phyloP scores from a whole-genome alignment of 1,140 invertebrate genomes.

The Zophobas morio region DNA sequence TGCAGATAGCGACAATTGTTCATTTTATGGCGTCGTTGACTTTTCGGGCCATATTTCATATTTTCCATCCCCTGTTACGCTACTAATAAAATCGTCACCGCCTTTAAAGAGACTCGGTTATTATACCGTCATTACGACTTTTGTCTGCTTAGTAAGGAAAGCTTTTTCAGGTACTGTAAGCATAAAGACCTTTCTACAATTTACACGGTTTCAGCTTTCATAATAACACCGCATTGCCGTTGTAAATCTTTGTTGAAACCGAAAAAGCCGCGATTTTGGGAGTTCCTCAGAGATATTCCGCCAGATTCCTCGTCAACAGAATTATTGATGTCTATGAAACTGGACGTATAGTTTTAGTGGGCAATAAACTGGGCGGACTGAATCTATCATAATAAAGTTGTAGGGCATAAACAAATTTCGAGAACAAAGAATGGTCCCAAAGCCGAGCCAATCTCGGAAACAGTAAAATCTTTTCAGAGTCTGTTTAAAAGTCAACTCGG shows the following conservation, averaged over 20 bases:
- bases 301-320: not conserved
- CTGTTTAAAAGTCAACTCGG: constrained; percentile 48
- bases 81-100: constrained; percentile 40
- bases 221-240: not conserved
- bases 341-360: constrained; percentile 11
- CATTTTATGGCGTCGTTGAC: constrained; percentile 1
- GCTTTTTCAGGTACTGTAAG: constrained; percentile 20
- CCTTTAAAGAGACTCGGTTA: constrained; percentile 18
- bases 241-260: constrained; percentile 14
- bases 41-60: constrained; percentile 28
- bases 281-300: not conserved
- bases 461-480: constrained; percentile 50
- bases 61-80: not conserved
- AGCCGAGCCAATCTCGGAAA: constrained; percentile 46
- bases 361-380: constrained; percentile 4
- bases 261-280: not conserved
- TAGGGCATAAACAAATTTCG: constrained; percentile 49
- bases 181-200: constrained; percentile 5
- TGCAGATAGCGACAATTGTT: not conserved
- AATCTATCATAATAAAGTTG: constrained; percentile 49
- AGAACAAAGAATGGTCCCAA: constrained; percentile 41
- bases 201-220: not conserved
- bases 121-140: constrained; percentile 16
- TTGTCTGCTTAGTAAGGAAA: constrained; percentile 14
- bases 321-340: not conserved